Base-by-base conservation (phyloP, 1,140 invertebrate species). In the Chironomus striatipennis region DNA sequence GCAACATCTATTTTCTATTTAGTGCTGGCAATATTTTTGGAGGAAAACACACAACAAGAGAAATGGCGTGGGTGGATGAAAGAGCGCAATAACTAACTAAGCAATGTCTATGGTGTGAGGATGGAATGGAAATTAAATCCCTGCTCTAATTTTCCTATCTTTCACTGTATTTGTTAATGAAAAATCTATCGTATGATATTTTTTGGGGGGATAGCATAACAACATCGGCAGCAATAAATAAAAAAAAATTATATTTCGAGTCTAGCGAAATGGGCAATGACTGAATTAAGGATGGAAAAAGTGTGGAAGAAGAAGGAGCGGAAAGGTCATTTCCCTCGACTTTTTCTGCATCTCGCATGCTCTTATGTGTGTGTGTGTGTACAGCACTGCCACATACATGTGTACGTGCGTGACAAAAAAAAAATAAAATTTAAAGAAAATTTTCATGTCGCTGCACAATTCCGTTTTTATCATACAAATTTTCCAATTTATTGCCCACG, bases 401-500 rank as follows among this genome's bases (percentile, higher is more conserved):
- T 34, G 24, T 1, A 34, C 5, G 24, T 34, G 24, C 24, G 24
- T 34, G 24, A 34, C 1, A 34, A 34, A 2, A 34, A 34, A 34
- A 5, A 5, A 34, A 34, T 34, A 34, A 34, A 34, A 57, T 57
- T 57, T 57, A 5, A 5, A 34, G 5, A 2, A 34, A 34, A 34
- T 12, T 57, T 57, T 57, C 47, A 57, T 57, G 12, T 5, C 47
- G n/a, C n/a, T 57, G 47, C 47, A 57, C 12, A 57, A 57, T 34
- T 70, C 5, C 65, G 65, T 70, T 70, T 57, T 70, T 70, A 70
- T 70, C 65, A 21, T 21, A 21, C 17, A 70, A 34, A 21, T 70
- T 70, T 70, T 70, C 17, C 65, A 70, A 70, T 70, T 70, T 70
- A 70, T 70, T 70, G 65, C 65, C 65, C 20, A 18, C 65, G 65